Evolutionary conservation across 2,797 vertebrate genomes (phyloP).

Genomic region (Gymnoscopelus braueri): DNA sequence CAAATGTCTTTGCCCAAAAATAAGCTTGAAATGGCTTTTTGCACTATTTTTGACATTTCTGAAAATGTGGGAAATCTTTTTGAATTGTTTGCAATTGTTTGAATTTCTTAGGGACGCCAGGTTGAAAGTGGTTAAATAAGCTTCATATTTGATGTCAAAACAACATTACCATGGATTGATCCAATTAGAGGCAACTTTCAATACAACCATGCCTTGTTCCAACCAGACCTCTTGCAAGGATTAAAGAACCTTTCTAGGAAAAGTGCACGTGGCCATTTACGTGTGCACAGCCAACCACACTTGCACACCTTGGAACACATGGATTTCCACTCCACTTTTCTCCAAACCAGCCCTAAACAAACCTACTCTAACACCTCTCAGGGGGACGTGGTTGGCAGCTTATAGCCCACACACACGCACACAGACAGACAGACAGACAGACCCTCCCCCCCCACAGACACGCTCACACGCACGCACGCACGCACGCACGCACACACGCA

Average conservation of each 20-base stretch:
- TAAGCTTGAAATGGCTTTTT: too few species aligned
- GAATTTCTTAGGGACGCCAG: too few species aligned
- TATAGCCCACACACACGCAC: slow-evolving; percentile 73
- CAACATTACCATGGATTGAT: not conserved
- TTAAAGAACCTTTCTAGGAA: slow-evolving; percentile 51
- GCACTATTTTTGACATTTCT: too few species aligned
- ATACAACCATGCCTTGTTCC: slow-evolving; percentile 27
- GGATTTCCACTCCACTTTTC: slow-evolving; percentile 53
- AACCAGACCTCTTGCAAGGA: slow-evolving; percentile 33
- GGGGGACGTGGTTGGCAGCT: slow-evolving; percentile 75
- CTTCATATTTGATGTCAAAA: too few species aligned
- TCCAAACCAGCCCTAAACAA: slow-evolving; percentile 74
- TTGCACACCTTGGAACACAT: slow-evolving; percentile 39
- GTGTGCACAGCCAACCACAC: slow-evolving; percentile 30
- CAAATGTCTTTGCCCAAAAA: too few species aligned
- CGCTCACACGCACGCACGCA: slow-evolving; percentile 55
- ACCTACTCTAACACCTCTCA: slow-evolving; percentile 77
- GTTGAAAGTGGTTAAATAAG: too few species aligned
- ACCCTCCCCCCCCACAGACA: slow-evolving; percentile 15
- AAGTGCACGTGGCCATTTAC: slow-evolving; percentile 55
- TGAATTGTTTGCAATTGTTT: too few species aligned
- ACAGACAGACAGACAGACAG: slow-evolving; percentile 29
- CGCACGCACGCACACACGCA: slow-evolving; percentile 27
- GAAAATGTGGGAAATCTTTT: slow-evolving; percentile 8
- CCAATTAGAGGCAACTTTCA: slow-evolving; percentile 20